Percentiles rank a stretch among this genome's conserved stretches.
Conservation (phyloP, 2,888 invertebrate genomes). For the Gymnosoma rotundatum region DNA sequence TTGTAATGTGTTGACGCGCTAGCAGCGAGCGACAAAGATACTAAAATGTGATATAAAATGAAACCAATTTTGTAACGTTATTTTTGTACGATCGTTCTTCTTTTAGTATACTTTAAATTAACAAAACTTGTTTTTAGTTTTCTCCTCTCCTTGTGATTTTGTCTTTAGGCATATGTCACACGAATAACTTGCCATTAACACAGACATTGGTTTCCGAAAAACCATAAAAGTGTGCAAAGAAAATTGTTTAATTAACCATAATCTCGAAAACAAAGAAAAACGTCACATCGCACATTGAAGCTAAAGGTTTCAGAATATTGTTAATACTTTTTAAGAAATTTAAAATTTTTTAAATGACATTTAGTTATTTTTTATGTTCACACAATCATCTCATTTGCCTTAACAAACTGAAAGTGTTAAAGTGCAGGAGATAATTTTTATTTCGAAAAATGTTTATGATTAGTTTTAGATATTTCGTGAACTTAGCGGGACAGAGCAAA, state of each 20-base stretch:
- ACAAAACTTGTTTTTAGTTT: conserved; percentile 42
- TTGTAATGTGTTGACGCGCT: conserved; percentile 70
- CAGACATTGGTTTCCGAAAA: conserved; percentile 1
- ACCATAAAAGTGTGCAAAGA: conserved; percentile 40
- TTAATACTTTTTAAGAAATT: too few relatives aligned
- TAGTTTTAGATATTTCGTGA: too few relatives aligned
- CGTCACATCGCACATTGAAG: background rate
- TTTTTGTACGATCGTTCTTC: background rate
- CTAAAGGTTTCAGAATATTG: background rate
- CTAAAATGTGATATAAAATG: conserved; percentile 50
- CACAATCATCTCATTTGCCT: too few relatives aligned
- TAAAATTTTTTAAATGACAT: too few relatives aligned
- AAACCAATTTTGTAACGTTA: conserved; percentile 39
- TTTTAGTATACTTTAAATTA: conserved; percentile 13
- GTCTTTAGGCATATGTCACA: conserved; percentile 16
- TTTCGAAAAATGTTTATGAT: too few relatives aligned
- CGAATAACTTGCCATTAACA: conserved; percentile 15
- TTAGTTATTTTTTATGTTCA: too few relatives aligned
- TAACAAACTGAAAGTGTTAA: too few relatives aligned
- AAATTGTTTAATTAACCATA: conserved; percentile 54
- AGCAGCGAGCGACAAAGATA: conserved; percentile 54
- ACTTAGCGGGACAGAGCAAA: too few relatives aligned
- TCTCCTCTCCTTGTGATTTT: background rate
- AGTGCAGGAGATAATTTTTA: too few relatives aligned
- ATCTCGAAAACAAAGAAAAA: conserved; percentile 27